Evolutionary conservation across 2,888 invertebrate species (phyloP), one percentile per base, ranked within the genome.

Genomic region (Andrena hattorfiana): DNA sequence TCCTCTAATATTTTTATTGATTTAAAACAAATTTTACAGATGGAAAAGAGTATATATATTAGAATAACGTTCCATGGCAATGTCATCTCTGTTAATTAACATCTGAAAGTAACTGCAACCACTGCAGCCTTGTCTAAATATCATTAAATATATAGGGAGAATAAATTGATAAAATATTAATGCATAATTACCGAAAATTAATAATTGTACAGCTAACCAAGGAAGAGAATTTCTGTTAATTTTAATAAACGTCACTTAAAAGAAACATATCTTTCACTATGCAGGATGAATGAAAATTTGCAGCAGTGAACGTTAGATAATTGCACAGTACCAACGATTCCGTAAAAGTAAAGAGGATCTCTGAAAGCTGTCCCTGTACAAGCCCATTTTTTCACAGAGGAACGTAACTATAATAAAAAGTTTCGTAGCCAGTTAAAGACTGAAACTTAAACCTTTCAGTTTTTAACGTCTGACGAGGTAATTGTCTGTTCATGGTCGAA

Each of bases 401-500:
- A 32, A 60, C n/a, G n/a, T 16, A 60, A 30, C 42, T 42, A 4
- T 16, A 42, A 7, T 63, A 76, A 68, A 62, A 68, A 77, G 49
- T 66, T 66, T 32, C 28, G 20, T 49, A 20, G 23, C 23, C 4
- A 23, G 49, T 60, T 70, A 67, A 56, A 59, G 49, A 67, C 59
- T 77, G 60, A 70, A 56, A 80, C 64, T 64, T 42, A 54, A 54
- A 77, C 35, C 35, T 62, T 2, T 13, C 0, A 64, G 51, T 68
- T 59, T 51, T 60, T 69, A 32, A 20, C 56, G 59, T 16, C 59
- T 28, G 42, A 28, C 16, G 35, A 60, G 30, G 2, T 66, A 67
- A n/a, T 30, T 49, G 2, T 32, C 16, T n/a, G 67, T 20, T 30
- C 13, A 5, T 28, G n/a, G 30, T 30, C 1, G 20, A 48, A 60